A percentile compares a stretch with the other conserved stretches of the same genome.
phyloP scores from a whole-genome alignment of 2,113 vertebrate genomes.

The Eonycteris spelaea region DNA sequence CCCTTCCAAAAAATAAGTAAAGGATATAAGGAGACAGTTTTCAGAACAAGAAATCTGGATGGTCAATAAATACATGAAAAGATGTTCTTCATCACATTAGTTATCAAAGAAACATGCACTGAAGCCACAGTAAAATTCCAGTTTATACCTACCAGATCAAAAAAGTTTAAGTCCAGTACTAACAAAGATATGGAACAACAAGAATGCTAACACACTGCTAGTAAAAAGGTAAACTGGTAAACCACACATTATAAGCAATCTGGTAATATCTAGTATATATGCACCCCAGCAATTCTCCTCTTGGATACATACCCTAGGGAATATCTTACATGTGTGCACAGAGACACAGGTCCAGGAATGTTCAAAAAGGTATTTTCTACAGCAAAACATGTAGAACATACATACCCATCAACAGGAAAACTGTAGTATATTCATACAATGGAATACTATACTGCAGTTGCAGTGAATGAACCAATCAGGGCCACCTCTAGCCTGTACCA shows the following conservation, averaged over 20 bases:
- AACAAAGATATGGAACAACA: not conserved
- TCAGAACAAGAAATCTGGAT: not conserved
- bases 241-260: not conserved
- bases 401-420: not conserved
- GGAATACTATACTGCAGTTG: not conserved
- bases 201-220: not conserved
- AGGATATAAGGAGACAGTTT: not conserved
- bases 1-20: not conserved
- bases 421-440: not conserved
- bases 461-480: not conserved
- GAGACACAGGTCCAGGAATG: not conserved
- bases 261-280: not conserved
- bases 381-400: not conserved
- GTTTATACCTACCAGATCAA: not conserved
- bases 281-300: not conserved
- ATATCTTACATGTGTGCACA: not conserved
- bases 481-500: not conserved
- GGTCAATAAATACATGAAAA: not conserved
- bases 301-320: not conserved
- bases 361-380: not conserved
- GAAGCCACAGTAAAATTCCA: not conserved
- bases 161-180: not conserved
- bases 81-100: not conserved
- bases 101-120: not conserved
- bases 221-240: not conserved